A percentile compares a stretch with the other conserved stretches of the same genome.
Evolutionary conservation across 2,888 invertebrate genomes (phyloP).

Genomic region (Yponomeuta plumbellus): DNA sequence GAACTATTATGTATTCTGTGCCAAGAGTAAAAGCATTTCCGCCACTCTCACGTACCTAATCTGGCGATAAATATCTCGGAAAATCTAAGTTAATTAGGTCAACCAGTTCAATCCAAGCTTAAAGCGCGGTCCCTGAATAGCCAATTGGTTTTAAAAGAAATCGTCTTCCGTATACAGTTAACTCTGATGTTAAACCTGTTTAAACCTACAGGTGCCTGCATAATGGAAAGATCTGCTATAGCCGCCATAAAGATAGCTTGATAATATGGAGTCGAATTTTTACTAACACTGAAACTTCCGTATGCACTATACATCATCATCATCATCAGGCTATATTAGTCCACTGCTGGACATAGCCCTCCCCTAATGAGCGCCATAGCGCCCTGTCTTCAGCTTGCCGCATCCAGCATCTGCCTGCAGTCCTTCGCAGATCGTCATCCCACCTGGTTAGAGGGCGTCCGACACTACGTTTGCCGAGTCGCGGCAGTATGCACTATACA

Average conservation of each 20-base stretch:
- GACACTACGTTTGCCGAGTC: too few relatives aligned
- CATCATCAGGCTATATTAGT: too few relatives aligned
- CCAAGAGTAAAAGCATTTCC: too few relatives aligned
- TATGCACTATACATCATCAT: too few relatives aligned
- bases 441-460: too few relatives aligned
- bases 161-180: background rate
- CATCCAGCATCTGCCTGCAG: too few relatives aligned
- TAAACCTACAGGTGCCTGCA: background rate
- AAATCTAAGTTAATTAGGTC: background rate
- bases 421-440: too few relatives aligned
- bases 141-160: background rate
- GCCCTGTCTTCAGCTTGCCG: too few relatives aligned
- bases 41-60: background rate
- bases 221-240: background rate
- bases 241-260: background rate
- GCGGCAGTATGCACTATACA: too few relatives aligned
- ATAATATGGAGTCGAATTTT: background rate
- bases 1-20: too few relatives aligned
- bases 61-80: background rate
- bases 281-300: background rate
- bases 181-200: background rate
- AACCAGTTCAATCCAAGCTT: background rate
- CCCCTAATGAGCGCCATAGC: too few relatives aligned
- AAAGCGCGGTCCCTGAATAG: background rate
- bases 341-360: too few relatives aligned